These are phyloP conservation scores for Pristionchus maxplancki DNA, from an alignment of 2,888 invertebrate species.

Conservation along the genomic window DNA sequence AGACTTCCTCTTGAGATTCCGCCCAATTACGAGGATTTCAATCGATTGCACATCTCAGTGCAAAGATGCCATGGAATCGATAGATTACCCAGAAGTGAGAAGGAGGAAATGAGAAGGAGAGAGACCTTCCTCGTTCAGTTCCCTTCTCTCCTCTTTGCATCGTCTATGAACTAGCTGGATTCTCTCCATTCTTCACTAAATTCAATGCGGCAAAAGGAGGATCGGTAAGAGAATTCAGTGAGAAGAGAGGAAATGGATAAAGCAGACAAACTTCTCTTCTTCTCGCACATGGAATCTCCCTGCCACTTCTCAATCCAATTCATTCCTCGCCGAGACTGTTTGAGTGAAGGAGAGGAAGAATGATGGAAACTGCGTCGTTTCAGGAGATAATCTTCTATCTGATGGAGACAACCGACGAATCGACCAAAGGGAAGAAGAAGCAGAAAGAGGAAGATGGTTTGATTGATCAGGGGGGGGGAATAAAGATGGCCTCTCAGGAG, in stretches of 20 bases:
- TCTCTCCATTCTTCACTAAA: constrained; percentile 66
- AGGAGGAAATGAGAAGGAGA: no score
- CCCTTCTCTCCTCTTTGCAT: constrained; percentile 50
- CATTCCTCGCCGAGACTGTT: constrained; percentile 26
- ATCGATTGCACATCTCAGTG: constrained; percentile 61
- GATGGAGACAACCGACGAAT: constrained; percentile 53
- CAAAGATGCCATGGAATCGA: constrained; percentile 60
- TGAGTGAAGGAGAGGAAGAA: not conserved
- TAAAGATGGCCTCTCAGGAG: constrained; percentile 11
- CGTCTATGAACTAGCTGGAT: constrained; percentile 63
- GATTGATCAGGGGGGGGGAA: no score
- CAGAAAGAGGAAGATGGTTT: constrained; percentile 48
- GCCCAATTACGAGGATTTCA: constrained; percentile 48
- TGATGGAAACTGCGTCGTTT: not conserved
- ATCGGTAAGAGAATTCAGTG: constrained; percentile 47
- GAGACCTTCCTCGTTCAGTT: not conserved
- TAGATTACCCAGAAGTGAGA: constrained; percentile 52
- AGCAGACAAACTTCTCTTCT: constrained; percentile 19
- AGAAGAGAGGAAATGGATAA: not conserved
- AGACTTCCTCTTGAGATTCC: constrained; percentile 57
- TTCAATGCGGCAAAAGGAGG: constrained; percentile 53
- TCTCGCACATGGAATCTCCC: constrained; percentile 50
- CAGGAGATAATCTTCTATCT: constrained; percentile 67
- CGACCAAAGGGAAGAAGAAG: constrained; percentile 4
- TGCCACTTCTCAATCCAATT: constrained; percentile 33